These are phyloP conservation scores for Drosophila hydei DNA, from an alignment of 1,140 invertebrate species.

Conservation along the genomic window DNA sequence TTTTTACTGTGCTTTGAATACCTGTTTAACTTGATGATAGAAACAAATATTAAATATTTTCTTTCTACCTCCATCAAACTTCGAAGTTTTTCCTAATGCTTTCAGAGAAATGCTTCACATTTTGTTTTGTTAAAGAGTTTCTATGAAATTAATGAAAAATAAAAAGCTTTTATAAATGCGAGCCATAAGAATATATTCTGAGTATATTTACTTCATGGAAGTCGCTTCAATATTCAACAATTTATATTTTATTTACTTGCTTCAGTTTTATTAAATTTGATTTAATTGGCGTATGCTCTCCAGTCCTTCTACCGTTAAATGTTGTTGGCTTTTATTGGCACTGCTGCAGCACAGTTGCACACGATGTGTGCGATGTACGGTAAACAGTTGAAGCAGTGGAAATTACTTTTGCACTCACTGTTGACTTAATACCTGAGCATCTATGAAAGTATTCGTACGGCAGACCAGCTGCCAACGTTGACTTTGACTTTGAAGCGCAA, in stretches of 20 bases:
- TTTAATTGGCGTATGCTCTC: background rate
- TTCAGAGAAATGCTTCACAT: no score
- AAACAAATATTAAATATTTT: no score
- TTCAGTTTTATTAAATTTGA: background rate
- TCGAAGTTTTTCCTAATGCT: no score
- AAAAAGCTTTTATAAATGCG: background rate
- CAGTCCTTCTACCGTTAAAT: background rate
- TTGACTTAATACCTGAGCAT: conserved; percentile 53
- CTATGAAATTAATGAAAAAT: background rate
- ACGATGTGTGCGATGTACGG: conserved; percentile 47
- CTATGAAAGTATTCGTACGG: conserved; percentile 2
- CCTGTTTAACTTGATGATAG: no score
- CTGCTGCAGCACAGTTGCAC: background rate
- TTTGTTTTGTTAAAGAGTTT: background rate
- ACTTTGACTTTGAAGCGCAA: conserved; percentile 20
- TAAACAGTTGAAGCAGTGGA: conserved; percentile 22
- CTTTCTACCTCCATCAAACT: background rate
- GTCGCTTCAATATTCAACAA: background rate
- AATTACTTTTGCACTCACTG: conserved; percentile 49
- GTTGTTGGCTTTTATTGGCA: background rate
- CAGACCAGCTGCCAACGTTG: background rate
- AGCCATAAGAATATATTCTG: no score
- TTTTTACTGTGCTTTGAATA: no score
- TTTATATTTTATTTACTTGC: background rate
- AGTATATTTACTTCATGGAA: no score